Conservation (phyloP, 2,888 invertebrate species). For the Acronicta psi region DNA sequence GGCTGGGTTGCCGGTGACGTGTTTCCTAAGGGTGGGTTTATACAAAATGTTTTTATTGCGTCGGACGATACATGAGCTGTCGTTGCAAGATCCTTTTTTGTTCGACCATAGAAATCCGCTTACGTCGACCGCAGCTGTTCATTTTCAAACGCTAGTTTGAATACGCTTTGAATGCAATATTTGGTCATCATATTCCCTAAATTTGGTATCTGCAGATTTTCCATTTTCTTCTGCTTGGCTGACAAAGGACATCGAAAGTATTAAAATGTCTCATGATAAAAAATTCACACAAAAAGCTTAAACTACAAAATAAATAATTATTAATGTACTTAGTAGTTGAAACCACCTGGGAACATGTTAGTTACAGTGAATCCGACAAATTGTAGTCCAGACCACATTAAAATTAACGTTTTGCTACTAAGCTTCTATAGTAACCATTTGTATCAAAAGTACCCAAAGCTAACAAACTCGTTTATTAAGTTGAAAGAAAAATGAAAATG, state of each 20-base stretch:
- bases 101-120: constrained; percentile 46
- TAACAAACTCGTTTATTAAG: constrained; percentile 25
- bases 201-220: no score
- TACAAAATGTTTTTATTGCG: constrained; percentile 63
- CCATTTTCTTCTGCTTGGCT: no score
- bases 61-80: constrained; percentile 57
- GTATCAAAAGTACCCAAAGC: constrained; percentile 9
- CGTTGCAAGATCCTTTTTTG: constrained; percentile 48
- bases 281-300: no score
- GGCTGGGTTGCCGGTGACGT: constrained; percentile 19
- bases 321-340: no score
- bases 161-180: constrained; percentile 21
- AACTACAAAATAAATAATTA: no score
- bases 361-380: no score
- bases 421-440: neutral
- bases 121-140: constrained; percentile 37
- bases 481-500: constrained; percentile 13
- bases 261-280: no score
- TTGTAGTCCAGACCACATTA: no score
- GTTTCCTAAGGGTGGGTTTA: constrained; percentile 55
- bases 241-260: no score
- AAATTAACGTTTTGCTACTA: no score
- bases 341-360: no score
- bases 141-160: constrained; percentile 21
- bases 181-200: neutral